Evolutionary conservation across 2,888 invertebrate species (phyloP).

Genomic region (Drosophila macrospina): DNA sequence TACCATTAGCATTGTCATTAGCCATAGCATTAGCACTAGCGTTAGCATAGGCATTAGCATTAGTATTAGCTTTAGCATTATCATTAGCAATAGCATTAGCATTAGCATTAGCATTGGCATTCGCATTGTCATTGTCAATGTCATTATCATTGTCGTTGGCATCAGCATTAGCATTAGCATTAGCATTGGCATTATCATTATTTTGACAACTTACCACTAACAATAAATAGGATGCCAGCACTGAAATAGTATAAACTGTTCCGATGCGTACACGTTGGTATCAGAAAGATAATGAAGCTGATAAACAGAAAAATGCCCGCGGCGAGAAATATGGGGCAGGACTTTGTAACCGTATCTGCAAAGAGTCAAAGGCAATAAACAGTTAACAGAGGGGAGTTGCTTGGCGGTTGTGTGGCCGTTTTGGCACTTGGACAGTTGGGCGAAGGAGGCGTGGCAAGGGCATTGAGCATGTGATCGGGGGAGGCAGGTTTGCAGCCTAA

Average conservation of each 20-base stretch:
- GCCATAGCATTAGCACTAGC: too few relatives aligned
- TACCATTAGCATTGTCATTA: background rate
- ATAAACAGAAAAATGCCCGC: slow-evolving; percentile 91
- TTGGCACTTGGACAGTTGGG: too few relatives aligned
- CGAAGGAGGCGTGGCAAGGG: too few relatives aligned
- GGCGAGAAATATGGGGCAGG: slow-evolving; percentile 92
- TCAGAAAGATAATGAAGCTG: slow-evolving; percentile 92
- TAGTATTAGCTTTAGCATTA: background rate
- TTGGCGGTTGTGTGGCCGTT: background rate
- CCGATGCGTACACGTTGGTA: slow-evolving; percentile 91
- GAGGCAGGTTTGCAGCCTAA: too few relatives aligned
- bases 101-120: background rate
- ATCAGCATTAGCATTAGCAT: slow-evolving; percentile 1
- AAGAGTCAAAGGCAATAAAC: slow-evolving; percentile 1
- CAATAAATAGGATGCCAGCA: slow-evolving; percentile 94
- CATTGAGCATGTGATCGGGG: too few relatives aligned
- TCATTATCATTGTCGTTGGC: background rate
- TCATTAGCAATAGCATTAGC: background rate
- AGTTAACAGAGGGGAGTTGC: background rate
- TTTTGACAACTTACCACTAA: slow-evolving; percentile 89
- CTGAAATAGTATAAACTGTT: slow-evolving; percentile 93
- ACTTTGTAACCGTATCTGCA: slow-evolving; percentile 94
- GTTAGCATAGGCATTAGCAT: too few relatives aligned
- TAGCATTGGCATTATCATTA: background rate
- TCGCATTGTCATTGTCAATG: background rate